Base-by-base conservation (phyloP, 1,140 invertebrate species). In the Heliothis subflexa region DNA sequence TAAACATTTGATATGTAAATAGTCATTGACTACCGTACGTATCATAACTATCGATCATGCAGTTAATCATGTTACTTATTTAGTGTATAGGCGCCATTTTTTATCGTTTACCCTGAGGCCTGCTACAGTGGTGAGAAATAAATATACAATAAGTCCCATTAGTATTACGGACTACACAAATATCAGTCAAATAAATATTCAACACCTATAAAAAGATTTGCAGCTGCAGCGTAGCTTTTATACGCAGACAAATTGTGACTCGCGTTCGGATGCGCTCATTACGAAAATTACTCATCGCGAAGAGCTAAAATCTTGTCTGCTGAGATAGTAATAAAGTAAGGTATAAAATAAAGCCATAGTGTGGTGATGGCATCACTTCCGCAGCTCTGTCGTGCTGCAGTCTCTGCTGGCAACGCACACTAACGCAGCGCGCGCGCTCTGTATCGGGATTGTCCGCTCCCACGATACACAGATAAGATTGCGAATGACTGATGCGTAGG, bases 381-480 rank as follows among this genome's bases (percentile, higher is more conserved):
- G 55, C 18, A 2, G 33, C 47, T 13, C 16, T 16, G 54, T 7
- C 50, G 50, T 14, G 50, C 14, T 14, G 50, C 50, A 52, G 50
- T 52, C 50, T 25, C 21, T 11, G 55, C 49, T 9, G 21, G 9
- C 18, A 82, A 62, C 78, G 84, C 84, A 89, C 83, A 87, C 82
- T 84, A 72, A 88, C 86, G 84, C 82, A 86, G 84, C 79, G 86
- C 75, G 83, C 80, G 81, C 78, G 80, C 70, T 80, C 54, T 81
- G 78, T 80, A 82, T 85, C 84, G 86, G 84, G 85, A 92, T 81
- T 86, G 88, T 86, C 70, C 81, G 83, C 88, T 94, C 93, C 89
- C 93, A 93, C 93, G 93, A 94, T 94, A 87, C 85, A 75, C 62
- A 88, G 93, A 94, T 94, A 91, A 94, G 91, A 93, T 93, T 91